A percentile compares a stretch with the other conserved stretches of the same genome.
Evolutionary conservation across 2,113 vertebrate genomes (phyloP).

Genomic region (Aplodontia rufa): DNA sequence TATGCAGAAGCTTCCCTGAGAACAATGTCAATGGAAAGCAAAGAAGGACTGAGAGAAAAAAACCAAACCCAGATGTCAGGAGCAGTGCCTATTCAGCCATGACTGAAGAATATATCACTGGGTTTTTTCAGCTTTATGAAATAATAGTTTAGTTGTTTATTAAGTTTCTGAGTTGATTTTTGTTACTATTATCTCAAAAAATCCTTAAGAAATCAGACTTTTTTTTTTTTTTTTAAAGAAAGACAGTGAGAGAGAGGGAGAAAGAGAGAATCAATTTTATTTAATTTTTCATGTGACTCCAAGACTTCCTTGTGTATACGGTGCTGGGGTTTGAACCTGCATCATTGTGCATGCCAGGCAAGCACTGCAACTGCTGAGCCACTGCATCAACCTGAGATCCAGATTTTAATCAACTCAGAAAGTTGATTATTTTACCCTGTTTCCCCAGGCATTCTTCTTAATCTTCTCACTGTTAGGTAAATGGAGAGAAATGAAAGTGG

Average conservation of each 20-base stretch:
- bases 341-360: no score
- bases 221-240: no score
- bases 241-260: no score
- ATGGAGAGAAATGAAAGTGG: not conserved
- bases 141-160: slow-evolving; percentile 19
- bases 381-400: no score
- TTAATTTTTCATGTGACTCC: no score
- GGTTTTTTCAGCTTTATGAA: slow-evolving; percentile 19
- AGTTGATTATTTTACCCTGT: not conserved
- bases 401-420: not conserved
- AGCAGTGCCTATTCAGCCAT: not conserved
- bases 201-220: not conserved
- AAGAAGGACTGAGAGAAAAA: not conserved
- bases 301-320: no score
- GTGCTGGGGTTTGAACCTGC: no score
- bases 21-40: slow-evolving; percentile 20
- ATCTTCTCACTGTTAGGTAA: not conserved
- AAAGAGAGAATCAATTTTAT: no score
- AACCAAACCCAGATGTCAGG: not conserved
- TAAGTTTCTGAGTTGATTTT: slow-evolving; percentile 26
- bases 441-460: not conserved
- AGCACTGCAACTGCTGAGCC: no score
- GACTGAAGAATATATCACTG: not conserved
- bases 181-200: not conserved
- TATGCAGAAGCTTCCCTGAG: not conserved